Base-by-base conservation (phyloP, 2,888 invertebrate species). In the Branchipolynoe longqiensis region DNA sequence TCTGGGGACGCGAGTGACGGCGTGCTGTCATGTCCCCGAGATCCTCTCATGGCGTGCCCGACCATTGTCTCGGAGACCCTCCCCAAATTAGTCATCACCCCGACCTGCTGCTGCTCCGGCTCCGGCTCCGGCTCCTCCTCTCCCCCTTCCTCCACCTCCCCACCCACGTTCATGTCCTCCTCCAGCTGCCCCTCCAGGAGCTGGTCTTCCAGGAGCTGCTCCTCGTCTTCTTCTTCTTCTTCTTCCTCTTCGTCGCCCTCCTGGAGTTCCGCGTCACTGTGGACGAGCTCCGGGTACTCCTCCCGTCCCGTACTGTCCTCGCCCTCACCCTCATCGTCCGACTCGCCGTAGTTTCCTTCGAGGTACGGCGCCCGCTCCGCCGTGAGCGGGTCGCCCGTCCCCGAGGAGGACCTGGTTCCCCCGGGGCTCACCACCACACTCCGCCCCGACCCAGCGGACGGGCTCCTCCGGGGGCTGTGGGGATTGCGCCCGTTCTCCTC, bases 1-100 rank as follows among this genome's bases (percentile, higher is more conserved):
- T 69, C 69, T 38, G 69, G 69, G 18, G 69, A 69, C 0, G 69
- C 69, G 22, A 69, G 38, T 3, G 69, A 69, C n/a, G 69, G 69
- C 18, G 69, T 33, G 69, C 69, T 69, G 22, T 38, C 69, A n/a
- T 69, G 69, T 12, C 69, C 69, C 69, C 18, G 33, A 12, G 38
- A 69, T 25, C 69, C 69, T 38, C 69, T 62, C 28, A 62, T 25
- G 31, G 62, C 14, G 28, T 38, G 22, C 8, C 33, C 38, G 1
- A 22, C 33, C 28, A 28, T 28, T n/a, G n/a, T n/a, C n/a, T n/a
- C n/a, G n/a, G n/a, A n/a, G n/a, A n/a, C n/a, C n/a, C n/a, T n/a
- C n/a, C n/a, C n/a, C n/a, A n/a, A n/a, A n/a, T n/a, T n/a, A n/a
- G n/a, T n/a, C n/a, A n/a, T n/a, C n/a, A n/a, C n/a, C n/a, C 28